Evolutionary conservation across 2,888 invertebrate species (phyloP).

Genomic region (Hyles lineata): DNA sequence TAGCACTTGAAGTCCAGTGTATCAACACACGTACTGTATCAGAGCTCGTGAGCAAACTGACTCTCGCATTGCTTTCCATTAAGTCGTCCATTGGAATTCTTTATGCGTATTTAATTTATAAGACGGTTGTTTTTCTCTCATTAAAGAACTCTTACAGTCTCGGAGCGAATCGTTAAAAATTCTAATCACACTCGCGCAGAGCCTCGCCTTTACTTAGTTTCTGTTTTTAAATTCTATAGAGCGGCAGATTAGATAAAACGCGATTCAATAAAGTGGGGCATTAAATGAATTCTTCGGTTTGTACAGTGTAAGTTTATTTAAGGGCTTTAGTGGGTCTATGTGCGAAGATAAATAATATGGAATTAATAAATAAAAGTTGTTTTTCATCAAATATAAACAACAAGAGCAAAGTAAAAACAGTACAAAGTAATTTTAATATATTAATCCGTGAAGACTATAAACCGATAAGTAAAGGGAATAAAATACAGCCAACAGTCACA

Average conservation of each 20-base stretch:
- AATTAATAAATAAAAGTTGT: too few relatives aligned
- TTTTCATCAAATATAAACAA: too few relatives aligned
- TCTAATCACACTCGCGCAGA: constrained; percentile 11
- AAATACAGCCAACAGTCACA: too few relatives aligned
- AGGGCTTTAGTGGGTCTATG: too few relatives aligned
- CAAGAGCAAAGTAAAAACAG: too few relatives aligned
- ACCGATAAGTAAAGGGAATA: too few relatives aligned
- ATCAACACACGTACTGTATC: not conserved
- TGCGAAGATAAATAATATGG: too few relatives aligned
- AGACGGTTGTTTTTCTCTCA: not conserved
- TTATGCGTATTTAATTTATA: not conserved
- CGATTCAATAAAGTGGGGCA: not conserved
- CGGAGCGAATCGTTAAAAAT: constrained; percentile 7
- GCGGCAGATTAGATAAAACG: not conserved
- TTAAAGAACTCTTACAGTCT: not conserved
- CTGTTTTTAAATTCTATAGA: not conserved
- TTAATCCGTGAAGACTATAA: too few relatives aligned
- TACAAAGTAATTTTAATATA: too few relatives aligned
- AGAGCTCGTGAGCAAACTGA: not conserved
- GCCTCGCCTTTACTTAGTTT: not conserved
- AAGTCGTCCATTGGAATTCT: not conserved
- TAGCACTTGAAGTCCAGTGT: not conserved
- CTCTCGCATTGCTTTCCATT: not conserved
- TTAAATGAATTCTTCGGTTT: not conserved
- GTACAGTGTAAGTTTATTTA: not conserved